Evolutionary conservation across 1,140 invertebrate genomes (phyloP), one percentile per base, ranked within the genome.

Genomic region (Listronotus bonariensis): DNA sequence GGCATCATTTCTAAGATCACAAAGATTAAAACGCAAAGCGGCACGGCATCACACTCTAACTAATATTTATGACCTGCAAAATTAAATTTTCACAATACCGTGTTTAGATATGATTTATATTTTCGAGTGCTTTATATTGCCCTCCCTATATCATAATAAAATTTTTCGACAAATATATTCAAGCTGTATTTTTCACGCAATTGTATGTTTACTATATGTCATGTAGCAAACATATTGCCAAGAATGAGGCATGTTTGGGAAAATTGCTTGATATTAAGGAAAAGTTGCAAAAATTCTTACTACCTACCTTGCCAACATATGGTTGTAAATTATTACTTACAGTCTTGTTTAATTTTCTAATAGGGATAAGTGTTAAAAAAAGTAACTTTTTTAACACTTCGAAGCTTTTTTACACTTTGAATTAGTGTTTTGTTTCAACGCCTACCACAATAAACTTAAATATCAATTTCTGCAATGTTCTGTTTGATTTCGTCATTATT

Each of bases 61-160:
- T 63, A 55, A 63, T 63, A 63, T 63, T 63, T 63, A 63, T 55
- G 60, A 20, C 15, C 42, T 52, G 60, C 52, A 42, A 63, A 63
- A 63, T 63, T 63, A 63, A 63, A 63, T 63, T 63, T 63, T 63
- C 52, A 55, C 51, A 63, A 63, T 63, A 48, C 49, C 41, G 42
- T 45, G 40, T 53, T 46, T 55, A 36, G 42, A 15, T 54, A 55
- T 63, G 60, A 63, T 63, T 63, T 63, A 63, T 63, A 63, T 55
- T 55, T 63, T 55, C 52, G 43, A 63, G 51, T 63, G 60, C 20
- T 40, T 55, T 63, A 55, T 63, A 34, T 42, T 34, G 32, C 52
- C 59, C 26, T 7, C 5, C 17, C 51, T 12, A 52, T 17, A 14
- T 31, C 20, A 45, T 43, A 62, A 62, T 62, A 45, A 62, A 62